Percentiles rank a stretch among this genome's conserved stretches.
These are phyloP conservation scores for Smittia sp. DNA, from an alignment of 2,888 invertebrate species.

Conservation along the genomic window DNA sequence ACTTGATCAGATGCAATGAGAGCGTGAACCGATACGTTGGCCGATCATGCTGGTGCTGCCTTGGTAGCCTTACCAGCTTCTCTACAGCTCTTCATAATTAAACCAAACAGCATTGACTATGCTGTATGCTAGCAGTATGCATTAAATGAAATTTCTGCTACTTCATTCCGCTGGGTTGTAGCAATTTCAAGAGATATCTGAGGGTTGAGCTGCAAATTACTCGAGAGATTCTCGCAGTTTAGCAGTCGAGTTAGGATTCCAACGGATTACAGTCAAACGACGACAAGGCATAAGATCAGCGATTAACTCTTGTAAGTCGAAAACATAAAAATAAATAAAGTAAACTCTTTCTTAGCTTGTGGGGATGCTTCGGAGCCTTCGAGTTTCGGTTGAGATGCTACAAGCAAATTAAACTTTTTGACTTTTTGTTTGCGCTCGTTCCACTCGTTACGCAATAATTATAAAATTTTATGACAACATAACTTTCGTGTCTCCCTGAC, in stretches of 20 bases:
- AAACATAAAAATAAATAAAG: constrained; percentile 23
- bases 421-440: constrained; percentile 9
- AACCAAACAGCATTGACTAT: too few species aligned
- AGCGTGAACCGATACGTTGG: too few species aligned
- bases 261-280: constrained; percentile 9
- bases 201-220: constrained; percentile 12
- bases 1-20: too few species aligned
- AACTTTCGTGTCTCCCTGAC: background rate
- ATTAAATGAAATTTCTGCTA: too few species aligned
- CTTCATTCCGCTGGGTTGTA: too few species aligned
- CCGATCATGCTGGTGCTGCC: too few species aligned
- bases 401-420: constrained; percentile 8
- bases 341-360: background rate
- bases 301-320: background rate
- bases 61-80: too few species aligned
- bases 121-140: too few species aligned
- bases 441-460: constrained; percentile 23
- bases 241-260: background rate
- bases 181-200: background rate
- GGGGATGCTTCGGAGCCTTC: background rate
- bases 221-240: background rate
- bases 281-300: constrained; percentile 17
- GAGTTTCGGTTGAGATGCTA: background rate
- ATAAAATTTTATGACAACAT: constrained; percentile 31
- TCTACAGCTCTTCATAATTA: too few species aligned